A percentile compares a stretch with the other conserved stretches of the same genome.
phyloP scores from a whole-genome alignment of 1,140 invertebrate species.

The Trichogramma pretiosum region DNA sequence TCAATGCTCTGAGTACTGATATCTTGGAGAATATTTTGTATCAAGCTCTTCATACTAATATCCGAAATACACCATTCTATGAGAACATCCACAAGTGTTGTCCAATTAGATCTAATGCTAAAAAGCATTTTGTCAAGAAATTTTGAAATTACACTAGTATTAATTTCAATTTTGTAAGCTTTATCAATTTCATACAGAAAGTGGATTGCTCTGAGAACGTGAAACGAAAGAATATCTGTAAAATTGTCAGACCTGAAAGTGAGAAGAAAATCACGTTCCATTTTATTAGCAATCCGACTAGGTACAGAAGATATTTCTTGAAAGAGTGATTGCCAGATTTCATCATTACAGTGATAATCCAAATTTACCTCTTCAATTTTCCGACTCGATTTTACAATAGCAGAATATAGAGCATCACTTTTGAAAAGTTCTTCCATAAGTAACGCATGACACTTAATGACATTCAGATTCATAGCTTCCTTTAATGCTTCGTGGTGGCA shows the following conservation, averaged over 20 bases:
- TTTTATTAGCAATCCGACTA: constrained; percentile 56
- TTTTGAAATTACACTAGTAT: constrained; percentile 44
- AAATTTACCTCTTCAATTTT: constrained; percentile 11
- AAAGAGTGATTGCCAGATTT: constrained; percentile 48
- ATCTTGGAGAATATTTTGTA: constrained; percentile 36
- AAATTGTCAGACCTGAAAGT: constrained; percentile 53
- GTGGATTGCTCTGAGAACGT: constrained; percentile 50
- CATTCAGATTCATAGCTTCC: constrained; percentile 27
- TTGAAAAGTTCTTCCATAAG: constrained; percentile 47
- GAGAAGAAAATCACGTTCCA: constrained; percentile 47
- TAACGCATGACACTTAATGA: constrained; percentile 32
- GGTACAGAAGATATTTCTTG: constrained; percentile 59
- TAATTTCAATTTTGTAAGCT: constrained; percentile 34
- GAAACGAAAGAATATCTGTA: constrained; percentile 50
- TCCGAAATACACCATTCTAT: constrained; percentile 29
- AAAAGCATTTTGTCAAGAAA: constrained; percentile 55
- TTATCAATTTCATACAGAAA: constrained; percentile 46
- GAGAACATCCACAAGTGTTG: constrained; percentile 43
- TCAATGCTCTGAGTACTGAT: constrained; percentile 43
- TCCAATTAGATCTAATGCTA: constrained; percentile 44
- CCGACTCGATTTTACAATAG: constrained; percentile 37
- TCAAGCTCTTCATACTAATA: constrained; percentile 21
- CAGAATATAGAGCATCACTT: constrained; percentile 49
- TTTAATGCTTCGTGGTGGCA: constrained; percentile 44
- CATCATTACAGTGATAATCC: constrained; percentile 24